These are phyloP conservation scores for Amphiprion clarkii DNA, from an alignment of 2,797 vertebrate species.

Conservation along the genomic window DNA sequence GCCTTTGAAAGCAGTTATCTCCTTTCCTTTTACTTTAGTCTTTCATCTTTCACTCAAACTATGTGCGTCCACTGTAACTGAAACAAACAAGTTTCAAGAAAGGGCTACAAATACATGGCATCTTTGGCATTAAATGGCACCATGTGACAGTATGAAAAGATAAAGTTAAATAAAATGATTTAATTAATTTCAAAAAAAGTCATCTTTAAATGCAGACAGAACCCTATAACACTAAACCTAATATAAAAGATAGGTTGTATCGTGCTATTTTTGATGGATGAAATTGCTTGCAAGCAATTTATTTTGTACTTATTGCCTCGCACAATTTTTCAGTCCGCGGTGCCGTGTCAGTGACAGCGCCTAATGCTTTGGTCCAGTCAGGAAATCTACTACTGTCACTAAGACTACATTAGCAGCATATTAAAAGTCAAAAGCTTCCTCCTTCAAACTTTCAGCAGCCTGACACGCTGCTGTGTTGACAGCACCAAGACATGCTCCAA, in stretches of 20 bases:
- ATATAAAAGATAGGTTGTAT: constrained; percentile 1
- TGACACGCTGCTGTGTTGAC: constrained; percentile 41
- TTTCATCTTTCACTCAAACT: constrained; percentile 33
- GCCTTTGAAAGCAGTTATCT: constrained; percentile 42
- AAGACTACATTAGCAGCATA: constrained; percentile 50
- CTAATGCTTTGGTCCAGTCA: constrained; percentile 15
- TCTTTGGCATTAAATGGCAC: not conserved
- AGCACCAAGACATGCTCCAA: constrained; percentile 22
- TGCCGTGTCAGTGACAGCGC: not conserved
- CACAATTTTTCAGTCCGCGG: constrained; percentile 15
- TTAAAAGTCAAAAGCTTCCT: constrained; percentile 40
- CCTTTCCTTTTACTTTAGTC: constrained; percentile 40
- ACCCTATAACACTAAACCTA: not conserved
- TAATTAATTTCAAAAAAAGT: not conserved
- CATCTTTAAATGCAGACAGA: constrained; percentile 4
- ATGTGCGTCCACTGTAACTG: not conserved
- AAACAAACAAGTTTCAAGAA: constrained; percentile 24
- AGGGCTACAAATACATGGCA: not conserved
- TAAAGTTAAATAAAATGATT: not conserved
- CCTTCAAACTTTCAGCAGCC: constrained; percentile 21
- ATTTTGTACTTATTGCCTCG: constrained; percentile 8
- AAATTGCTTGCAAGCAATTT: constrained; percentile 10
- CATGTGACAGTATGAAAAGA: not conserved
- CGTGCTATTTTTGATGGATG: constrained; percentile 10
- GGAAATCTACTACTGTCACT: constrained; percentile 37